These are phyloP conservation scores for Melinopterus prodromus DNA, from an alignment of 2,888 invertebrate genomes.

Conservation along the genomic window DNA sequence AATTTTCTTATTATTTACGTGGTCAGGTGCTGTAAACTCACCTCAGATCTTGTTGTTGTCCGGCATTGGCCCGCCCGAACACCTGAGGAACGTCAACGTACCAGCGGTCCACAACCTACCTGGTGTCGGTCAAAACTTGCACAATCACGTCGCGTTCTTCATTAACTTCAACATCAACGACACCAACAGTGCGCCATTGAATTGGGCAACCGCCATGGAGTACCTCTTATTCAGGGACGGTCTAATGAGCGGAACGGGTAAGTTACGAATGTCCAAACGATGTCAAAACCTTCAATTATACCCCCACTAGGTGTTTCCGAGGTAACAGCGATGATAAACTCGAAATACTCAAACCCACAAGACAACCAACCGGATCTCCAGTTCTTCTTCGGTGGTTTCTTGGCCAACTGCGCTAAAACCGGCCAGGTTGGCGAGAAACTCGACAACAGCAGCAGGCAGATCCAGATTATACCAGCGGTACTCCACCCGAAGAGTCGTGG, in stretches of 20 bases:
- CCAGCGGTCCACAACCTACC: constrained; percentile 77
- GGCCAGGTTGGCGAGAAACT: constrained; percentile 84
- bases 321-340: constrained; percentile 84
- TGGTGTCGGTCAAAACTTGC: constrained; percentile 85
- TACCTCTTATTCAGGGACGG: constrained; percentile 88
- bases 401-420: constrained; percentile 86
- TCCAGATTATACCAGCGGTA: constrained; percentile 82
- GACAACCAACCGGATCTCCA: constrained; percentile 87
- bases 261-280: constrained; percentile 33
- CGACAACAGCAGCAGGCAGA: constrained; percentile 72
- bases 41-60: constrained; percentile 92
- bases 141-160: constrained; percentile 85
- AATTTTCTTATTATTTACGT: background rate
- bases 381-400: constrained; percentile 85
- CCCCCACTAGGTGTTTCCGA: constrained; percentile 74
- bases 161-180: constrained; percentile 83
- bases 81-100: constrained; percentile 69
- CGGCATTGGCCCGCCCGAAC: constrained; percentile 83
- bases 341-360: constrained; percentile 77
- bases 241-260: constrained; percentile 88
- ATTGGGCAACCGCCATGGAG: constrained; percentile 93
- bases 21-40: constrained; percentile 83
- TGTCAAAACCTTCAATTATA: background rate
- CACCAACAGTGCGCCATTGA: constrained; percentile 84
- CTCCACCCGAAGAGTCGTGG: constrained; percentile 90